A percentile compares a stretch with the other conserved stretches of the same genome.
These are phyloP conservation scores for Xenopus petersii DNA, from an alignment of 2,797 vertebrate species.

Conservation along the genomic window DNA sequence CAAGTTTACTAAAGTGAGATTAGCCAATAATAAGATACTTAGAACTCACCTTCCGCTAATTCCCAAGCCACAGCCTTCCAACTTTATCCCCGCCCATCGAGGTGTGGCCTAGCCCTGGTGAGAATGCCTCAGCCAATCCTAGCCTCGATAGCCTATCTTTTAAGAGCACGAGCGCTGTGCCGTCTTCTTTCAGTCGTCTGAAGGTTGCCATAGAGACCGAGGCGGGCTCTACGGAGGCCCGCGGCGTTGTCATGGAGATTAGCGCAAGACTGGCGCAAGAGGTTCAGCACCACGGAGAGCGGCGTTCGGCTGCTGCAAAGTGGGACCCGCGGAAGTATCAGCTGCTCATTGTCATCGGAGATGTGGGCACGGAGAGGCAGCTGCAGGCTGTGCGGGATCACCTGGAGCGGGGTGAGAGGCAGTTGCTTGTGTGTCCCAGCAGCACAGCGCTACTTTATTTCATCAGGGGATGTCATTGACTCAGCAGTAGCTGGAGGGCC, in stretches of 20 bases:
- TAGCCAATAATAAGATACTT: no score
- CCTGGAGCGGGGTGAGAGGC: slow-evolving; percentile 78
- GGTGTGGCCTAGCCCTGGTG: slow-evolving; percentile 5
- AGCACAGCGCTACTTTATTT: no score
- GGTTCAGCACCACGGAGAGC: slow-evolving; percentile 65
- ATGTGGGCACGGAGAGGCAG: slow-evolving; percentile 74
- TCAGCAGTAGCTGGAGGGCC: no score
- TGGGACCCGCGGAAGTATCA: slow-evolving; percentile 66
- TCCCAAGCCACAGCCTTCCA: no score
- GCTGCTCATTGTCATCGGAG: slow-evolving; percentile 83
- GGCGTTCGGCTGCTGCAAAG: slow-evolving; percentile 51
- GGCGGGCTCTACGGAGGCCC: slow-evolving; percentile 62
- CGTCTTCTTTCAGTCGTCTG: slow-evolving; percentile 54
- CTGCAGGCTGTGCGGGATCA: slow-evolving; percentile 73
- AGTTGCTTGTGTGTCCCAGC: no score
- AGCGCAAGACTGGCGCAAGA: slow-evolving; percentile 58
- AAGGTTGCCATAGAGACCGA: slow-evolving; percentile 88
- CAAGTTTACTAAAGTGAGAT: no score
- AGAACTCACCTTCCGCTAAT: no score
- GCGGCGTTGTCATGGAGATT: slow-evolving; percentile 84
- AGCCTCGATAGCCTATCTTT: slow-evolving; percentile 49
- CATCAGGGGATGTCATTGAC: no score
- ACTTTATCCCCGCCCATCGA: background rate
- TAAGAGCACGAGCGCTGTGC: slow-evolving; percentile 62
- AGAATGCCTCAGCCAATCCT: slow-evolving; percentile 65